A percentile compares a stretch with the other conserved stretches of the same genome.
Conservation (phyloP, 1,140 invertebrate genomes). For the Cyphomyrmex costatus region DNA sequence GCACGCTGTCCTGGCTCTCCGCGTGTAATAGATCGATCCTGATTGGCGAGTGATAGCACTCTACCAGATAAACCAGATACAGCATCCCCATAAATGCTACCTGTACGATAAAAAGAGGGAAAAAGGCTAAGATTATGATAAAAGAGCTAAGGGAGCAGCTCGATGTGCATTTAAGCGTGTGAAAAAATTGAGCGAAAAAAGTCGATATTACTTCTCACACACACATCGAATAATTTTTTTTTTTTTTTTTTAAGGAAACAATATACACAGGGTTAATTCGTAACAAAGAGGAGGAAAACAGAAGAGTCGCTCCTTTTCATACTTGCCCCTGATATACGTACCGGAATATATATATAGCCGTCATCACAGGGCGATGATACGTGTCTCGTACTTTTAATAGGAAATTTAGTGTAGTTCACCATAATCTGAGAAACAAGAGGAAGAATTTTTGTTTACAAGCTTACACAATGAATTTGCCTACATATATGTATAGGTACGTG, state of each 20-base stretch:
- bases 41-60: slow-evolving; percentile 94
- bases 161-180: slow-evolving; percentile 13
- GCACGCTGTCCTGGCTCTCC: slow-evolving; percentile 90
- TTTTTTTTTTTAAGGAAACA: slow-evolving; percentile 27
- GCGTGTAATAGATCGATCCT: slow-evolving; percentile 89
- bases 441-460: not conserved
- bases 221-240: slow-evolving; percentile 2
- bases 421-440: slow-evolving; percentile 85
- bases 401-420: slow-evolving; percentile 89
- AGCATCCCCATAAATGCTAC: slow-evolving; percentile 93
- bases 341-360: slow-evolving; percentile 95
- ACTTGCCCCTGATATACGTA: slow-evolving; percentile 70
- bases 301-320: not conserved
- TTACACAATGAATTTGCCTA: not conserved
- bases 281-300: not conserved
- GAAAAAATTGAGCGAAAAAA: slow-evolving; percentile 21
- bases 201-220: slow-evolving; percentile 25
- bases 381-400: slow-evolving; percentile 88
- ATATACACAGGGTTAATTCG: not conserved
- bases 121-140: not conserved
- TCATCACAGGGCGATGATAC: slow-evolving; percentile 92
- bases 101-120: slow-evolving; percentile 67
- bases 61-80: slow-evolving; percentile 94
- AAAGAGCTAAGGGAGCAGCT: not conserved
- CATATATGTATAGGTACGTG: too few species aligned